A percentile compares a stretch with the other conserved stretches of the same genome.
These are phyloP conservation scores for Heterotilapia buettikoferi DNA, from an alignment of 2,113 vertebrate species.

Conservation along the genomic window DNA sequence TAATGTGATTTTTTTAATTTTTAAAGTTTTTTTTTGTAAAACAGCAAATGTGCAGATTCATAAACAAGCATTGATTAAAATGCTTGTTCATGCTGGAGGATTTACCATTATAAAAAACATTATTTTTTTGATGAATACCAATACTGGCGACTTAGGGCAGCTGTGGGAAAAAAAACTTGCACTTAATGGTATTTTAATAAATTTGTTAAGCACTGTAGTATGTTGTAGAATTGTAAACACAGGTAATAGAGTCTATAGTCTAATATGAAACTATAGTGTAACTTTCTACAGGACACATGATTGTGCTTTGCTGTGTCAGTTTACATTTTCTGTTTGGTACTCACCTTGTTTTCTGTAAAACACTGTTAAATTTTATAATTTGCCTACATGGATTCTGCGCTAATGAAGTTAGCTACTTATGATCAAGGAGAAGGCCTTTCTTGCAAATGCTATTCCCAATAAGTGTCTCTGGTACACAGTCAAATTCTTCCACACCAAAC, in stretches of 20 bases:
- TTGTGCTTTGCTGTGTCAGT: background rate
- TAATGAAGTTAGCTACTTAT: background rate
- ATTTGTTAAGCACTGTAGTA: background rate
- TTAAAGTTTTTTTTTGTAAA: accelerated
- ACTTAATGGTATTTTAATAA: background rate
- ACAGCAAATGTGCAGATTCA: background rate
- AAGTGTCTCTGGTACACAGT: background rate
- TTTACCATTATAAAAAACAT: background rate
- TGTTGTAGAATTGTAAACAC: background rate
- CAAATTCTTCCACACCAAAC: background rate
- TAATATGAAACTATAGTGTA: background rate
- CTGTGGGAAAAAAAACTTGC: background rate
- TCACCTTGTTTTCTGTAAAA: background rate
- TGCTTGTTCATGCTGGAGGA: background rate
- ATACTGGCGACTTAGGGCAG: background rate
- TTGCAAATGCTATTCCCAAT: background rate
- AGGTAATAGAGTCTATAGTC: background rate
- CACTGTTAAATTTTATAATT: background rate
- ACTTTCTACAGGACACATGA: background rate
- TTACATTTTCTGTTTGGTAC: background rate
- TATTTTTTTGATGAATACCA: background rate
- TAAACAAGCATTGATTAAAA: background rate
- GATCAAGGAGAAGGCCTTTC: background rate
- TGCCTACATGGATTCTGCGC: background rate
- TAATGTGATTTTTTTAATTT: background rate